Evolutionary conservation across 1,140 invertebrate species (phyloP), one percentile per base, ranked within the genome.

Genomic region (Pissodes strobi): DNA sequence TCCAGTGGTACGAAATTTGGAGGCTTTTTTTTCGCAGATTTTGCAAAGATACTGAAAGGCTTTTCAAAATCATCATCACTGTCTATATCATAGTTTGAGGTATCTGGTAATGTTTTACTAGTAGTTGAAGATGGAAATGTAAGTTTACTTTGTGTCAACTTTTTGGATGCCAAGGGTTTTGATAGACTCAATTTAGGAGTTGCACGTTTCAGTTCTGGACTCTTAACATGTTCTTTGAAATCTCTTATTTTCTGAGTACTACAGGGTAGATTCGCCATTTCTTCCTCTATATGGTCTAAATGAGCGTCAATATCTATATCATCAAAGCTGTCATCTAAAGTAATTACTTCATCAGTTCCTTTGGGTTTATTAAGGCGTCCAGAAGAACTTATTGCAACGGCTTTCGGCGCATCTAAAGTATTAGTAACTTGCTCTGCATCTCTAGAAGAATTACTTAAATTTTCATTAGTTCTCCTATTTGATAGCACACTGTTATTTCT

Each of bases 251-350:
- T 43, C 21, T 65, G 63, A 10, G 55, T 65, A 30, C 30, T 58
- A 27, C 55, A 59, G 4, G 55, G 63, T 15, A 52, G 15, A 18
- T 65, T 51, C 2, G 46, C 15, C 63, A 65, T 65, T 58, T 62
- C 49, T n/a, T 51, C 38, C 48, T 71, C 70, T 22, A 70, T 60
- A 39, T 67, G 22, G 53, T 73, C 64, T 52, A 73, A 69, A 61
- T 72, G 69, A 8, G 62, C 66, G 39, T 72, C 70, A 6, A 72
- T 67, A 55, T 71, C 66, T 25, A 71, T 41, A 51, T 62, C 34
- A 23, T 60, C 41, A 52, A 74, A 71, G 30, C 65, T 52, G 43
- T 69, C 69, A 41, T 64, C 55, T 21, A 57, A 30, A 41, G 22
- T 18, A 3, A 61, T 61, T 2, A 61, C 56, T 15, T 38, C 34